These are phyloP conservation scores for Salticus scenicus DNA, from an alignment of 2,888 invertebrate species.

Conservation along the genomic window DNA sequence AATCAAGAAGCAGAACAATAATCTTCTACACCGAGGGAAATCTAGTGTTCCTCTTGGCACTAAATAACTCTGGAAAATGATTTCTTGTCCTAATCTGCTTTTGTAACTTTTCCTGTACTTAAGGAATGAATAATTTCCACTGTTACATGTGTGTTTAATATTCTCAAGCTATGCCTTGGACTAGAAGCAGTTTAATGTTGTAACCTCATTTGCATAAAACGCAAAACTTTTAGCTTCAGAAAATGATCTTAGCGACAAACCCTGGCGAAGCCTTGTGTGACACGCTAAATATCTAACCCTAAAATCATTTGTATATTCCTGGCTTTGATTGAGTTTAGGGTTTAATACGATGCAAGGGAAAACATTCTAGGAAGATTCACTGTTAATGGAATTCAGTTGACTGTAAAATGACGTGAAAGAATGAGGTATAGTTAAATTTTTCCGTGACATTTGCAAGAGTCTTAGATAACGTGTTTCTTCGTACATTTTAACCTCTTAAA, in stretches of 20 bases:
- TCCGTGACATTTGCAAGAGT: neutral
- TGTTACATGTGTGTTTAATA: neutral
- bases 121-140: neutral
- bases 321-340: neutral
- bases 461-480: too few relatives aligned
- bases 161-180: neutral
- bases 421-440: neutral
- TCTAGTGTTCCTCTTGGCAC: too few relatives aligned
- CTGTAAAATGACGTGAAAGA: neutral
- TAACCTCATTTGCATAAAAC: neutral
- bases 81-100: neutral
- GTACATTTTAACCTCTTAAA: too few relatives aligned
- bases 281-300: neutral
- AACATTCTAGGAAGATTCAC: neutral
- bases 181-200: neutral
- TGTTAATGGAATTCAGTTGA: neutral
- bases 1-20: neutral
- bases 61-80: neutral
- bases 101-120: neutral
- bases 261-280: neutral
- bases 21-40: neutral
- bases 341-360: neutral
- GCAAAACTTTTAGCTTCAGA: neutral
- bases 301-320: neutral
- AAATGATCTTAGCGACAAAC: slow-evolving; percentile 2